phyloP scores from a whole-genome alignment of 2,113 vertebrate genomes.

The Danio rerio region GRCz12tu NC_133186.1:2858501-2859000 shows the following conservation, averaged over 20 bases:
- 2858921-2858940: constrained; percentile 72
- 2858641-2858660: neutral
- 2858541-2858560: neutral
- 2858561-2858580: neutral
- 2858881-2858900: neutral
- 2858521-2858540: neutral
- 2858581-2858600: constrained; percentile 80
- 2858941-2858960: constrained; percentile 99
- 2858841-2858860: neutral
- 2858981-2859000: constrained; percentile 92
- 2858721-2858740: too few species aligned
- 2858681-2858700: too few species aligned
- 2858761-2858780: too few species aligned
- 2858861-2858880: too few species aligned
- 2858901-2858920: neutral
- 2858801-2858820: too few species aligned
- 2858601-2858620: constrained; percentile 94
- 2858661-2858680: neutral
- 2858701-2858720: too few species aligned
- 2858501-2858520: constrained; percentile 16
- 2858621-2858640: constrained; percentile 79
- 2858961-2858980: constrained; percentile 78
- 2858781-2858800: too few species aligned
- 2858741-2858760: too few species aligned
- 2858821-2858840: neutral